A percentile compares a stretch with the other conserved stretches of the same genome.
Evolutionary conservation across 1,140 invertebrate species (phyloP).

Genomic region (Drosophila grimshawi): DNA sequence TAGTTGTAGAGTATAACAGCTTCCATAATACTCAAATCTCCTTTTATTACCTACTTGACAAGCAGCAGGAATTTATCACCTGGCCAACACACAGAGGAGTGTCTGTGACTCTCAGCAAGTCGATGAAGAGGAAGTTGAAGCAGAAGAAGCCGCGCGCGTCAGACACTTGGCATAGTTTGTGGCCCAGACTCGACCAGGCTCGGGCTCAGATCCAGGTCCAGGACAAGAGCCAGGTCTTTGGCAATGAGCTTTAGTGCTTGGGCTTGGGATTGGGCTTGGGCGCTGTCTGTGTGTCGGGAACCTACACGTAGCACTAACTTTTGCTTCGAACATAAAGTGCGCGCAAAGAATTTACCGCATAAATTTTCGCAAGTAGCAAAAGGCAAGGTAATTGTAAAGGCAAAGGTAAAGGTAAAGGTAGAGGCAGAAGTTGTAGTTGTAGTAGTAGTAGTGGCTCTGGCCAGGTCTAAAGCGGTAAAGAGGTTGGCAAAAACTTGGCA

Average conservation of each 20-base stretch:
- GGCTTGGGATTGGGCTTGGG: neutral
- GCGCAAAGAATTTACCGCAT: slow-evolving; percentile 83
- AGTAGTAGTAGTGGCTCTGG: neutral
- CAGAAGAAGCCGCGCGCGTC: slow-evolving; percentile 47
- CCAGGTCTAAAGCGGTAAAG: slow-evolving; percentile 6
- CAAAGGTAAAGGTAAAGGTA: slow-evolving; percentile 39
- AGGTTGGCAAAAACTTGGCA: slow-evolving; percentile 58
- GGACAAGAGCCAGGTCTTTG: slow-evolving; percentile 7
- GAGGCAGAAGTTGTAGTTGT: slow-evolving; percentile 28
- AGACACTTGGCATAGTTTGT: slow-evolving; percentile 81
- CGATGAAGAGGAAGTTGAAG: slow-evolving; percentile 10
- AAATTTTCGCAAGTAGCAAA: slow-evolving; percentile 82
- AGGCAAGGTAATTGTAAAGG: slow-evolving; percentile 54
- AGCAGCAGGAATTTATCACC: slow-evolving; percentile 65
- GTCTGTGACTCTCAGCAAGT: slow-evolving; percentile 34
- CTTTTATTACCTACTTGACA: slow-evolving; percentile 54
- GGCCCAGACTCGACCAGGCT: slow-evolving; percentile 36
- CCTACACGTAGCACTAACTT: slow-evolving; percentile 81
- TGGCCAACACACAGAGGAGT: slow-evolving; percentile 47
- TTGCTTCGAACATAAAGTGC: slow-evolving; percentile 83
- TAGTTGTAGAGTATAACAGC: slow-evolving; percentile 32
- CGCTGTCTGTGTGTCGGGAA: slow-evolving; percentile 12
- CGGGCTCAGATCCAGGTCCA: neutral
- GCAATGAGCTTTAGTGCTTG: slow-evolving; percentile 16
- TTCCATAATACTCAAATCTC: slow-evolving; percentile 37